Base-by-base conservation (phyloP, 92 coral and sea anemone species). In the Muricea muricata region DNA sequence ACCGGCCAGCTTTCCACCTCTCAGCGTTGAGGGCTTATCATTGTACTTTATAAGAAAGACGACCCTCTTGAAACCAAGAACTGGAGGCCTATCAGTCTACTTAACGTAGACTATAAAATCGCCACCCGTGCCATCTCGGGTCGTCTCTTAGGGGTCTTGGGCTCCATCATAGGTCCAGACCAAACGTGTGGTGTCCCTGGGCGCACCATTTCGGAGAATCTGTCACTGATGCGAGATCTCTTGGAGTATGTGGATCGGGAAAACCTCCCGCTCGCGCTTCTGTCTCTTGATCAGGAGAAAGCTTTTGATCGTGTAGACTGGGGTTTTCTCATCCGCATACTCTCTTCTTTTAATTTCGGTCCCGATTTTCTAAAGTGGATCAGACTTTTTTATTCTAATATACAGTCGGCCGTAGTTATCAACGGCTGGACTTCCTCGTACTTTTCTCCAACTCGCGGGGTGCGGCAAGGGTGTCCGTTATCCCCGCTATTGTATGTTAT, bases 31-130 rank as follows among this genome's bases (percentile, higher is more conserved):
- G 69, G 83, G 24, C 46, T 78, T 10, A 78, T 54, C 26, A 78
- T 55, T n/a, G 83, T 78, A n/a, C n/a, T 8, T 29, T 65, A 0
- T 87, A 42, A 8, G 82, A 87, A 10, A 86, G 75, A 24, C 20
- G 60, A 52, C 8, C 60, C 7, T 13, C 21, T 52, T 6, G 60
- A 52, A 13, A 28, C 83, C 6, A 78, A 78, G n/a, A 78, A 78
- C 40, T 30, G 40, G 31, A 70, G 69, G 5, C 83, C 83, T 14
- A 78, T 78, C 3, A 78, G 83, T 57, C 48, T 78, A 18, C 83
- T 78, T 1, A 78, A 78, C 25, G 45, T 56, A 31, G 69, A 78
- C 47, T 78, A 54, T 21, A 78, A 78, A 50, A 78, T 61, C 8
- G 60, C 60, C 21, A 52, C 60, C 2, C 18, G 60, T 4, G 60